phyloP scores from a whole-genome alignment of 2,797 vertebrate genomes.

The Karalla daura region DNA sequence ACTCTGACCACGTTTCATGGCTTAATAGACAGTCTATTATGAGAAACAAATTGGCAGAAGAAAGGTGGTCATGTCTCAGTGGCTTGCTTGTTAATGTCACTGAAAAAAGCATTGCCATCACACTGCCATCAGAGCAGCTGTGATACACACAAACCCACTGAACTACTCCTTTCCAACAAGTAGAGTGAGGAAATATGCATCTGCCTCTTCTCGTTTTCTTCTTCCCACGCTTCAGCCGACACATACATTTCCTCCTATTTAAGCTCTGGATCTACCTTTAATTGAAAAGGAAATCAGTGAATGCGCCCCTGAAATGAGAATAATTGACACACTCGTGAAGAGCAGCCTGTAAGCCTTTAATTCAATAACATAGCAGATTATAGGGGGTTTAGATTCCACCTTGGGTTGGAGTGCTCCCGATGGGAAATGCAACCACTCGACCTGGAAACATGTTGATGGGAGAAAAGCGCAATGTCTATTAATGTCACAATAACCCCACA shows the following conservation, averaged over 20 bases:
- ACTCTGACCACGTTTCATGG: conserved; percentile 11
- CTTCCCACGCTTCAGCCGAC: conserved; percentile 27
- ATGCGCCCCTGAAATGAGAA: conserved; percentile 71
- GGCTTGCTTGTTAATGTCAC: conserved; percentile 12
- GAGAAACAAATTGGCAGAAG: conserved; percentile 3
- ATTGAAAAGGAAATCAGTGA: conserved; percentile 74
- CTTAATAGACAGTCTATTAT: conserved; percentile 26
- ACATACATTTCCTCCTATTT: conserved; percentile 25
- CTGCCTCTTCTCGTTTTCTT: conserved; percentile 15
- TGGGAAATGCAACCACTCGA: conserved; percentile 74
- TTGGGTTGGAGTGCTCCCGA: conserved; percentile 72
- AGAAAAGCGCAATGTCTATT: conserved; percentile 50
- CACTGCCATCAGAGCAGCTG: background rate
- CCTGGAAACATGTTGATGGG: conserved; percentile 55
- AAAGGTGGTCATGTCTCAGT: background rate
- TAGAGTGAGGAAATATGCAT: conserved; percentile 19
- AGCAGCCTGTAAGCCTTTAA: conserved; percentile 78
- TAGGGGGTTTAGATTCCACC: conserved; percentile 75
- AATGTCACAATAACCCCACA: conserved; percentile 32
- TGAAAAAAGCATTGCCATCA: background rate
- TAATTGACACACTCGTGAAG: conserved; percentile 73
- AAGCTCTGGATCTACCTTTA: conserved; percentile 64
- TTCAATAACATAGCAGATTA: conserved; percentile 85
- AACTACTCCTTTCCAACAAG: conserved; percentile 19
- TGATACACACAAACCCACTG: background rate